Conservation (phyloP, 2,888 invertebrate genomes). For the Aspidapion aeneum region DNA sequence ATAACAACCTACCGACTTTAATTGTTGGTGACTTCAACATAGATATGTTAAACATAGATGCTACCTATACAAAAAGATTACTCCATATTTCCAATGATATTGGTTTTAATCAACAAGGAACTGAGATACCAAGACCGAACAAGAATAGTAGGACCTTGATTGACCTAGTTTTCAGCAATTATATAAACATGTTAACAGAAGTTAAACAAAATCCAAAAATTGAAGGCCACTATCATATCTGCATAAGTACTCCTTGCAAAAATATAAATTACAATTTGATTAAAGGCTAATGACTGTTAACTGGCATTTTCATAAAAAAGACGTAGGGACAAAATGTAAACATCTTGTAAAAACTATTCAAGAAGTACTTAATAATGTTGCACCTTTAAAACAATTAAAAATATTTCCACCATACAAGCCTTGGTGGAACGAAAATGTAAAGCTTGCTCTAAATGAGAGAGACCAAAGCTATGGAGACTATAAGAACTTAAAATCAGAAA, state of each 20-base stretch:
- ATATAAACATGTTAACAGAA: background rate
- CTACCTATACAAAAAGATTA: background rate
- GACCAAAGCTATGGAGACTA: too few relatives aligned
- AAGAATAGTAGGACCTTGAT: background rate
- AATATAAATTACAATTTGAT: background rate
- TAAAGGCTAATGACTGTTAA: background rate
- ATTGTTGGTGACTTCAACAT: background rate
- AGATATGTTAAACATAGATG: background rate
- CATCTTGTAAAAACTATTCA: background rate
- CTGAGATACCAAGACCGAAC: background rate
- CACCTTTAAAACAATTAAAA: background rate
- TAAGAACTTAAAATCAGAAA: too few relatives aligned
- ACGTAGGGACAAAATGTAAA: background rate
- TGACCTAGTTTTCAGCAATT: background rate
- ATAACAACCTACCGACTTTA: background rate
- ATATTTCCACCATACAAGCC: too few relatives aligned
- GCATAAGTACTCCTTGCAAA: background rate
- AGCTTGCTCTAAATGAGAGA: too few relatives aligned
- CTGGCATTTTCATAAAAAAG: background rate
- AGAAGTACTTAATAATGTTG: background rate
- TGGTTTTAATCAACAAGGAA: background rate
- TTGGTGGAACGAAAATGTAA: too few relatives aligned
- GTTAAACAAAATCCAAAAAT: background rate
- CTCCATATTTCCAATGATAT: background rate
- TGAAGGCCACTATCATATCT: background rate